phyloP scores from a whole-genome alignment of 2,888 invertebrate species.

The Uloborus plumipes region DNA sequence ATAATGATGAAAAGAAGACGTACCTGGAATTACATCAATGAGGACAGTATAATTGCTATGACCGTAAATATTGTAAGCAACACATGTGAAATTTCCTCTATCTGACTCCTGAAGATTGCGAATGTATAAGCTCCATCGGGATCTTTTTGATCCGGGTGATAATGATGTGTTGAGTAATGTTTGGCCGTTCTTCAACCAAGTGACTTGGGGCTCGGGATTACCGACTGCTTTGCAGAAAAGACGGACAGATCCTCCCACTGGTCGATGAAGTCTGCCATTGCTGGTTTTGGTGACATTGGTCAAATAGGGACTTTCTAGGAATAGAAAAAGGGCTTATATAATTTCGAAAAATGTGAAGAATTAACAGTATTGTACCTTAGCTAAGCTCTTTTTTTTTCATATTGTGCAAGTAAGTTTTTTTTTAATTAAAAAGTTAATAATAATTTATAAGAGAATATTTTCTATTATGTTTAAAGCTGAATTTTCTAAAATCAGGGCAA shows the following conservation, averaged over 20 bases:
- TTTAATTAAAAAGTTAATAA: too few species aligned
- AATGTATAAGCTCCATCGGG: slow-evolving; percentile 50
- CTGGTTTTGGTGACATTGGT: slow-evolving; percentile 32
- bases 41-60: slow-evolving; percentile 33
- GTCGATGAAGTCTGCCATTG: slow-evolving; percentile 27
- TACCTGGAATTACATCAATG: slow-evolving; percentile 57
- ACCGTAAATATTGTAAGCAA: slow-evolving; percentile 54
- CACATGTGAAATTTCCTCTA: slow-evolving; percentile 62
- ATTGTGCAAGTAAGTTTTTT: too few species aligned
- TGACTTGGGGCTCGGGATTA: slow-evolving; percentile 62
- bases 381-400: too few species aligned
- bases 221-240: slow-evolving; percentile 65
- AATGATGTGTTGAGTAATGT: slow-evolving; percentile 41
- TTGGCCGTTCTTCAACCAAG: slow-evolving; percentile 66
- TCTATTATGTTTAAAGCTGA: too few species aligned
- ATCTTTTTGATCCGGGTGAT: slow-evolving; percentile 19
- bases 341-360: too few species aligned
- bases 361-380: too few species aligned
- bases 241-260: slow-evolving; percentile 59
- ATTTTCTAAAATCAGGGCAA: too few species aligned
- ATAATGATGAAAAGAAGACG: not conserved
- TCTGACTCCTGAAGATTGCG: slow-evolving; percentile 57
- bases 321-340: too few species aligned
- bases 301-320: slow-evolving; percentile 28
- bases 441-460: too few species aligned